Base-by-base conservation (phyloP, 2,888 invertebrate genomes). In the Liopterus haemorrhoidalis region DNA sequence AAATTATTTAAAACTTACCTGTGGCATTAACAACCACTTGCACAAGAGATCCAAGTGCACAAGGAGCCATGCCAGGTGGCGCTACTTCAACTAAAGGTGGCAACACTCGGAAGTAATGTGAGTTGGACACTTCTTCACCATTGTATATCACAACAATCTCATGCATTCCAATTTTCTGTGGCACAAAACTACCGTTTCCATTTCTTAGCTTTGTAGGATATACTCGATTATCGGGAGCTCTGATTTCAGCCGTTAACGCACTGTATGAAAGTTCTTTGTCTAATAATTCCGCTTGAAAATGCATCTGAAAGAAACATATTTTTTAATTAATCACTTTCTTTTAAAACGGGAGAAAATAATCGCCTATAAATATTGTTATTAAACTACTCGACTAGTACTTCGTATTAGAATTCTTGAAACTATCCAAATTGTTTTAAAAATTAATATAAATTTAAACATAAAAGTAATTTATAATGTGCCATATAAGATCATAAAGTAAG, bases 61-160 rank as follows among this genome's bases (percentile, higher is more conserved):
- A 95, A 2, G 94, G 95, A 41, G 92, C 91, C 82, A 95, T 90
- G 39, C 93, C 94, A 1, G 92, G 89, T 9, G 88, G 87, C 48
- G 85, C 84, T 24, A 93, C 90, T 62, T 87, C 85, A 47, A 89
- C 82, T 54, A 91, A 70, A 49, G 90, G 82, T 19, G 94, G 93
- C 61, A 91, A 72, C 1, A 91, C 92, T 56, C 91, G 76, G 65
- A 95, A 89, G 69, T 86, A 87, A 62, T 86, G 81, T 28, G 79
- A 64, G 3, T 60, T 50, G n/a, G 63, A 57, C 16, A 66, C 65
- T 58, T 68, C 79, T 46, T 81, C 78, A 38, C 77, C 79, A 41
- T 67, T 66, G 53, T 68, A 68, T 16, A 56, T 57, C 6, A 83
- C 78, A 1, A 81, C 72, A 41, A 83, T 76, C 61, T 90, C 90